Base-by-base conservation (phyloP, 2,797 vertebrate genomes). In the Cephalopachus bancanus region DNA sequence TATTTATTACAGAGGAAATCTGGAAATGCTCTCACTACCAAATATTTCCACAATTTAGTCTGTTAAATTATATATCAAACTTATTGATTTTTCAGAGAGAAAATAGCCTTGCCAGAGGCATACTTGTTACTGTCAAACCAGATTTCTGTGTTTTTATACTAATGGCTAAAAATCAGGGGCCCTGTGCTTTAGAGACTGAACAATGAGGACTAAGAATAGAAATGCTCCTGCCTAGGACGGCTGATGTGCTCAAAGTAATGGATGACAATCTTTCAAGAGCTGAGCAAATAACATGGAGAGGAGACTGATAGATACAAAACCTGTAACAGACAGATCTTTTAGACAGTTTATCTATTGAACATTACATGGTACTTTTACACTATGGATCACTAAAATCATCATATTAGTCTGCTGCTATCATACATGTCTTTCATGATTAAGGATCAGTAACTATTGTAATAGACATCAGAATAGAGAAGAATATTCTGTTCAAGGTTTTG, bases 61-160 rank as follows among this genome's bases (percentile, higher is more conserved):
- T 71, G 12, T 83, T 94, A 95, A 95, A 96, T 97, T 81, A 44
- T 83, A 51, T 95, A 62, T 88, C 76, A 96, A 89, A 95, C 3
- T 17, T 44, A 94, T 8, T 85, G 14, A 96, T 94, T 80, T 15
- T 3, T 92, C 51, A 89, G 67, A 94, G 69, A 85, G 51, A 96
- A 91, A 84, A 91, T 97, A 95, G 75, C 14, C 37, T 96, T 11
- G 0, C 75, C 16, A 95, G 67, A 86, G 10, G 44, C 59, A 97
- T 57, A 83, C 0, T 89, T 94, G 10, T 94, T 95, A 81, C 33
- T 44, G 30, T 96, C 81, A 85, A 53, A 51, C 94, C 17, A 93
- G 64, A 97, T 97, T 83, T 97, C 33, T 78, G 17, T 86, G 12
- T 12, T 96, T 97, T 97, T 95, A 22, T 72, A 53, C 67, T 33